Evolutionary conservation across 2,113 vertebrate species (phyloP).

Genomic region (Parus major): DNA sequence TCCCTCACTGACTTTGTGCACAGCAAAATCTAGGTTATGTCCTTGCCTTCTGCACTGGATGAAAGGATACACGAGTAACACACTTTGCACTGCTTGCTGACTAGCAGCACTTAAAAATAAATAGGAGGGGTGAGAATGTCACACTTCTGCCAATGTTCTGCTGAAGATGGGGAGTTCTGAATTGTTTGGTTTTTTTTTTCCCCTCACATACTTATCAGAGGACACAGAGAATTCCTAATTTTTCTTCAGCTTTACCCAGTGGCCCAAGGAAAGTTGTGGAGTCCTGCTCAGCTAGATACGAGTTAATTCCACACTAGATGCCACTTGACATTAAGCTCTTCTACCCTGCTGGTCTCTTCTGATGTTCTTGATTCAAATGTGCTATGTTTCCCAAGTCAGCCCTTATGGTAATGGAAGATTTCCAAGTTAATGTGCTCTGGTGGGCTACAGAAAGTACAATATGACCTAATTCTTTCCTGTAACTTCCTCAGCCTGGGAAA

Average conservation of each 20-base stretch:
- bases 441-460: constrained; percentile 47
- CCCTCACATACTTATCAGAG: not conserved
- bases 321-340: not conserved
- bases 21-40: not conserved
- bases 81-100: constrained; percentile 20
- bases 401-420: constrained; percentile 2
- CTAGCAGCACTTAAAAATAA: constrained; percentile 55
- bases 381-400: not conserved
- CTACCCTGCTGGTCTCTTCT: not conserved
- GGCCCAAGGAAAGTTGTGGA: not conserved
- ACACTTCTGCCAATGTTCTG: not conserved
- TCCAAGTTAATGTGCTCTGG: constrained; percentile 19
- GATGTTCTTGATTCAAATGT: not conserved
- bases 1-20: not conserved
- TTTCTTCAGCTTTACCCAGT: not conserved
- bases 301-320: not conserved
- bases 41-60: not conserved
- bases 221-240: not conserved
- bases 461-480: constrained; percentile 53
- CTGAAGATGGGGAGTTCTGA: not conserved
- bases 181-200: not conserved
- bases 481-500: constrained; percentile 37
- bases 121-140: constrained; percentile 19
- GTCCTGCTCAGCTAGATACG: not conserved
- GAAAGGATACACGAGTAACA: not conserved